These are phyloP conservation scores for Rhizoglyphus robini DNA, from an alignment of 1,140 invertebrate genomes.

Conservation along the genomic window DNA sequence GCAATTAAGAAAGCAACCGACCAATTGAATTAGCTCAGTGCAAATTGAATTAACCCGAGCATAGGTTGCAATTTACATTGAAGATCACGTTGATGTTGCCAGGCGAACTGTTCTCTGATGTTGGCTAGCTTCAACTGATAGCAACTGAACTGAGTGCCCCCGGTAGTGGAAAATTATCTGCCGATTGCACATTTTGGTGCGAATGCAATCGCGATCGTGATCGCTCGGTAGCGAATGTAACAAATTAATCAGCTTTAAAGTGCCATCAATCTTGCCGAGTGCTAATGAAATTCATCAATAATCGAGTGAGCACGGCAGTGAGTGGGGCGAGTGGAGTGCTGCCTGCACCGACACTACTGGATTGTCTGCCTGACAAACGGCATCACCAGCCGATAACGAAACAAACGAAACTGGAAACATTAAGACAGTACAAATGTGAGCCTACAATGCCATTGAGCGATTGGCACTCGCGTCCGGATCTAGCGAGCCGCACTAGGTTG, in stretches of 20 bases:
- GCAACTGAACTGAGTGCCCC: too few relatives aligned
- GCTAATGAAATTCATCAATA: slow-evolving; percentile 15
- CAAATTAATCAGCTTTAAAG: slow-evolving; percentile 17
- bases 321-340: neutral
- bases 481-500: too few relatives aligned
- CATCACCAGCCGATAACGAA: neutral
- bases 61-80: too few relatives aligned
- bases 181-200: slow-evolving; percentile 5
- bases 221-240: slow-evolving; percentile 7
- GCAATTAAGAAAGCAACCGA: too few relatives aligned
- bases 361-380: neutral
- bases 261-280: slow-evolving; percentile 11
- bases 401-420: slow-evolving; percentile 11
- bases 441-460: neutral
- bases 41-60: too few relatives aligned
- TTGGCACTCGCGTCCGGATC: too few relatives aligned
- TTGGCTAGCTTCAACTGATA: too few relatives aligned
- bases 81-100: too few relatives aligned
- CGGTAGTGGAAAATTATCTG: neutral
- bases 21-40: too few relatives aligned
- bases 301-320: neutral
- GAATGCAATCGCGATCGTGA: neutral
- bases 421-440: neutral
- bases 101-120: too few relatives aligned
- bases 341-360: neutral